A percentile compares a stretch with the other conserved stretches of the same genome.
Conservation (phyloP, 2,113 vertebrate genomes). For the Odocoileus virginianus region DNA sequence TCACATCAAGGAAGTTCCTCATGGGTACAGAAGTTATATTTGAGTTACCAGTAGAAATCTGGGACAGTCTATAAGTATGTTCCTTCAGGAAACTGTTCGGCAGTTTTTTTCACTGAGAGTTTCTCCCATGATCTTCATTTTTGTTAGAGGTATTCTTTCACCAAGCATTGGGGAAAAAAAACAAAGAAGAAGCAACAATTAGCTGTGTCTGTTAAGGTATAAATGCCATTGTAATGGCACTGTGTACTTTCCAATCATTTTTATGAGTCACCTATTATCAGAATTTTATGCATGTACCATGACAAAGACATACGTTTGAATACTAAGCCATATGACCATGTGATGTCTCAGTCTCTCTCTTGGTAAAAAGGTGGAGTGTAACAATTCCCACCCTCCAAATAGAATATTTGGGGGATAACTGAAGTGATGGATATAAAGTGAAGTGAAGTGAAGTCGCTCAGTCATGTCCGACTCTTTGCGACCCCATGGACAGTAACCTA, state of each 20-base stretch:
- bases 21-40: not conserved
- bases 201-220: not conserved
- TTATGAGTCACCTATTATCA: not conserved
- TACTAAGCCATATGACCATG: not conserved
- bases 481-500: no score
- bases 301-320: not conserved
- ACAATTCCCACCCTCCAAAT: accelerated
- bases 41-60: not conserved
- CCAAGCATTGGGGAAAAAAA: not conserved
- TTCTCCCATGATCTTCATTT: not conserved
- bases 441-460: no score
- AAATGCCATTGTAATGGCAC: not conserved
- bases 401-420: not conserved
- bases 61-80: not conserved
- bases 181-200: not conserved
- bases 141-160: not conserved
- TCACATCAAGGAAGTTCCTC: not conserved
- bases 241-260: not conserved
- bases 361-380: not conserved
- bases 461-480: no score
- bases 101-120: not conserved
- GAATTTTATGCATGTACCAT: not conserved
- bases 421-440: no score
- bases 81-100: not conserved
- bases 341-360: not conserved